Percentiles rank a stretch among this genome's conserved stretches.
Conservation (phyloP, 1,140 invertebrate genomes). For the Pseudomyrmex sp. region DNA sequence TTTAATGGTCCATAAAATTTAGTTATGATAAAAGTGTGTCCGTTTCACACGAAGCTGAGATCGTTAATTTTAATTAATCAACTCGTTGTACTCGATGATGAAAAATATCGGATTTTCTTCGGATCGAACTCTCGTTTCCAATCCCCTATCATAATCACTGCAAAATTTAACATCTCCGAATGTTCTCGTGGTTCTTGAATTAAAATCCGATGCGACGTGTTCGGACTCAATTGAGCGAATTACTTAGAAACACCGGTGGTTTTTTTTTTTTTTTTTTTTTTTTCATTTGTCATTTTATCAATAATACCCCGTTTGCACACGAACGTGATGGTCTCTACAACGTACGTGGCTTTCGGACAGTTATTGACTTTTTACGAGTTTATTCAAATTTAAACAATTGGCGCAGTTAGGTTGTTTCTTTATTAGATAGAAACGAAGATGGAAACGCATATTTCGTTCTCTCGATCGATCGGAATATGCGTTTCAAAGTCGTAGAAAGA, state of each 20-base stretch:
- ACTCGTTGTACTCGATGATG: conserved; percentile 12
- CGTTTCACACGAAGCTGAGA: neutral
- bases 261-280: conserved; percentile 34
- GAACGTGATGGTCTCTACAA: neutral
- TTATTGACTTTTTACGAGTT: conserved; percentile 22
- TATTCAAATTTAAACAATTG: neutral
- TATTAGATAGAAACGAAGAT: neutral
- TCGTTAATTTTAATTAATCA: conserved; percentile 53
- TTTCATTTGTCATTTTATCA: conserved; percentile 45
- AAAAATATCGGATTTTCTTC: conserved; percentile 41
- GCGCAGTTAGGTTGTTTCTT: neutral
- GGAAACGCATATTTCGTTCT: neutral
- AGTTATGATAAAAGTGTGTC: neutral
- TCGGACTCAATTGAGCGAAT: conserved; percentile 49
- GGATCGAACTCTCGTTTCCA: conserved; percentile 8
- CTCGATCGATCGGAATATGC: conserved; percentile 6
- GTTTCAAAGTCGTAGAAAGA: conserved; percentile 6
- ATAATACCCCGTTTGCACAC: conserved; percentile 5
- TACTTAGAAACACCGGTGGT: conserved; percentile 15
- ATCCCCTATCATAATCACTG: conserved; percentile 27
- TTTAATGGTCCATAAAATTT: neutral
- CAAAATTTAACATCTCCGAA: conserved; percentile 47
- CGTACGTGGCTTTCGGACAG: neutral
- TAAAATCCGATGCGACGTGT: conserved; percentile 47
- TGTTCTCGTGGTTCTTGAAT: conserved; percentile 40